A percentile compares a stretch with the other conserved stretches of the same genome.
These are phyloP conservation scores for Aplochiton taeniatus DNA, from an alignment of 2,797 vertebrate species.

Conservation along the genomic window DNA sequence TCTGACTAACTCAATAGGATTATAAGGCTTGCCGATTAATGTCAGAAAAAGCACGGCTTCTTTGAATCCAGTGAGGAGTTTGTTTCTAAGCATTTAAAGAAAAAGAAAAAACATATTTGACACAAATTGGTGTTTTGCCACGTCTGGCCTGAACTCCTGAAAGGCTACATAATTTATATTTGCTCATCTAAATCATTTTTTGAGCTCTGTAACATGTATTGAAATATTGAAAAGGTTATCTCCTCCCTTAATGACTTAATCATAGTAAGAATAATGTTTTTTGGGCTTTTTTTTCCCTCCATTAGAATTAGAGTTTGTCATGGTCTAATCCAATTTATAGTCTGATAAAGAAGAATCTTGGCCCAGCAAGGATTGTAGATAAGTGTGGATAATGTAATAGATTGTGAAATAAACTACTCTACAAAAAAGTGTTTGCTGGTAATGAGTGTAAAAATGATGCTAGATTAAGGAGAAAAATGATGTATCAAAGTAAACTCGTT, in stretches of 20 bases:
- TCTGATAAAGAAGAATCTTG: too few relatives aligned
- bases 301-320: neutral
- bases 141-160: constrained; percentile 13
- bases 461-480: too few relatives aligned
- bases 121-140: constrained; percentile 24
- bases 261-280: constrained; percentile 9
- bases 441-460: too few relatives aligned
- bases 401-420: too few relatives aligned
- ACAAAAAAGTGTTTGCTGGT: too few relatives aligned
- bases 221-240: neutral
- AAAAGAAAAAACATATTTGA: constrained; percentile 11
- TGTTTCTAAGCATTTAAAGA: neutral
- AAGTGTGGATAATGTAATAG: too few relatives aligned
- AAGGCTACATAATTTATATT: constrained; percentile 22
- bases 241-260: constrained; percentile 8
- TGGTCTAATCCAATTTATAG: too few relatives aligned
- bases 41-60: constrained; percentile 17
- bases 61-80: constrained; percentile 14
- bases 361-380: too few relatives aligned
- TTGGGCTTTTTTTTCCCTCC: neutral
- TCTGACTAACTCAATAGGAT: constrained; percentile 7
- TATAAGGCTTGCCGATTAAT: neutral
- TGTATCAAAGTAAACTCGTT: too few relatives aligned
- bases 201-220: constrained; percentile 11
- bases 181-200: constrained; percentile 17